Conservation (phyloP, 2,888 invertebrate species). For the Chymomyza amoena region DNA sequence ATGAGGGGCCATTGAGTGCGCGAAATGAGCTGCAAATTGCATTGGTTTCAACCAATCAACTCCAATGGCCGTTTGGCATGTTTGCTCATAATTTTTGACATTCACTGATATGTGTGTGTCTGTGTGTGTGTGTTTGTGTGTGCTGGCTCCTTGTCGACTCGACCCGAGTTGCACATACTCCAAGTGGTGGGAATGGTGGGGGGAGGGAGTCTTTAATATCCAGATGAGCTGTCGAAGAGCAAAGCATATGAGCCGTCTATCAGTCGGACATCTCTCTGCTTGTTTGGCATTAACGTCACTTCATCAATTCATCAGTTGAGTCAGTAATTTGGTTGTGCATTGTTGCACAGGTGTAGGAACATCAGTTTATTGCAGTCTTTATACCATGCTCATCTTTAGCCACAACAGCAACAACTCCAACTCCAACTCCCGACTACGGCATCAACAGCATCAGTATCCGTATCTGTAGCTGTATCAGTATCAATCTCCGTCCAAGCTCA, state of each 20-base stretch:
- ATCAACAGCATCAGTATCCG: not conserved
- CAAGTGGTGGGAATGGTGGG: too few species aligned
- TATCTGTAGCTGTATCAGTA: not conserved
- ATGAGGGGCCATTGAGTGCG: conserved; percentile 41
- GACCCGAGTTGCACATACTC: not conserved
- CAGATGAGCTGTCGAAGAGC: not conserved
- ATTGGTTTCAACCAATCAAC: conserved; percentile 52
- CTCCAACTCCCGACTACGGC: too few species aligned
- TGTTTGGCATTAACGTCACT: conserved; percentile 1
- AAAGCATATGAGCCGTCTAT: not conserved
- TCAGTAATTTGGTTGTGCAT: not conserved
- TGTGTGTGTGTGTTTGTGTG: not conserved
- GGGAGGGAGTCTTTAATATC: too few species aligned
- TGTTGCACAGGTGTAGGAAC: not conserved
- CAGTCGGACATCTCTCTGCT: not conserved
- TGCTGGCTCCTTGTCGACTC: too few species aligned
- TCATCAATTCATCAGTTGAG: not conserved
- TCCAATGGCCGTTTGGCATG: conserved; percentile 9
- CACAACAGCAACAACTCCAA: not conserved
- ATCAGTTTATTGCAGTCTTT: not conserved
- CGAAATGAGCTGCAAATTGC: conserved; percentile 29
- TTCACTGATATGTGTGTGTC: not conserved
- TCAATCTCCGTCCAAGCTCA: not conserved
- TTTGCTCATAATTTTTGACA: conserved; percentile 20
- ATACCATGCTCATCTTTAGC: not conserved